Base-by-base conservation (phyloP, 2,888 invertebrate species). In the Hecatera dysodea region DNA sequence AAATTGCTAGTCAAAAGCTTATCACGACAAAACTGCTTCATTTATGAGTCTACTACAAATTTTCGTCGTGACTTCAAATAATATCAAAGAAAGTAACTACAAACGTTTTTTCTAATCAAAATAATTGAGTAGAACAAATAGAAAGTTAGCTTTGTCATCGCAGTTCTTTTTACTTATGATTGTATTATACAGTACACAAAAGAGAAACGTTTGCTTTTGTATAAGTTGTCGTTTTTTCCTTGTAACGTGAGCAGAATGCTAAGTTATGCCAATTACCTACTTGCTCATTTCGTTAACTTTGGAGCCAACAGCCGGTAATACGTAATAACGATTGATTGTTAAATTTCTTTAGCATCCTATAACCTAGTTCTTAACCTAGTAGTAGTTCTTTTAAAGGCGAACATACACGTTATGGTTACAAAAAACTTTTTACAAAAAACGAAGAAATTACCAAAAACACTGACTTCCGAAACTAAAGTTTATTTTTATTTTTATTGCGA, bases 51-150 rank as follows among this genome's bases (percentile, higher is more conserved):
- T 57, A 44, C 39, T 55, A 46, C n/a, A 46, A 27, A 33, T 24
- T 64, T 61, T 52, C 29, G 75, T 44, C 29, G 52, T 55, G 53
- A 68, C 61, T 62, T 50, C 61, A 57, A 44, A 36, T 63, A 60
- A 61, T 67, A 79, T 57, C 56, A 65, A 56, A 69, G 46, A 63
- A 62, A 24, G 39, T 56, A 52, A 69, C 74, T 65, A 67, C 55
- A 79, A 75, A 68, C 61, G 44, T 68, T 80, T 79, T n/a, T 75
- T 68, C 61, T 75, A 80, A 78, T 78, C 80, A 80, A 80, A 80
- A 75, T 80, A 78, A 80, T 80, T 75, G 75, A 68, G 44, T 50
- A 62, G 61, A 65, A 80, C 65, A 78, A 80, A 78, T 65, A 44
- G 64, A 68, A 68, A 78, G 75, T 65, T 44, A 29, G 64, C 53